These are phyloP conservation scores for Falco naumanni DNA, from an alignment of 2,797 vertebrate species.

Conservation along the genomic window DNA sequence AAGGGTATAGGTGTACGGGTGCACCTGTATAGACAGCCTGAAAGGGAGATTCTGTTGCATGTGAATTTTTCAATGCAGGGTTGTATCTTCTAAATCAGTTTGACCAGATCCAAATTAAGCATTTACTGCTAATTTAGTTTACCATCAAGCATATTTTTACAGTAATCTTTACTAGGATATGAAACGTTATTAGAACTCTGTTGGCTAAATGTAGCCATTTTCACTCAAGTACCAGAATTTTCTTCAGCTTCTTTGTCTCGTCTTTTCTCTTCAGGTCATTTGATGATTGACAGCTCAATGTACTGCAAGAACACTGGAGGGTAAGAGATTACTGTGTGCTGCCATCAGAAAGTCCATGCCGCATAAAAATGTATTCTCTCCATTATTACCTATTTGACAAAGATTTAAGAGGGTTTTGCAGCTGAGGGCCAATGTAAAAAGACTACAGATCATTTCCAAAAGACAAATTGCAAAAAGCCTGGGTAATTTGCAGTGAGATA, in stretches of 20 bases:
- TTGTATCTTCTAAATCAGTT: neutral
- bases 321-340: neutral
- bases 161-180: neutral
- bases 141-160: neutral
- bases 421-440: neutral
- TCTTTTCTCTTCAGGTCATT: slow-evolving; percentile 15
- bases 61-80: neutral
- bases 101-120: neutral
- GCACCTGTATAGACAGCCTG: neutral
- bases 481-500: neutral
- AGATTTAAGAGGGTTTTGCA: slow-evolving; percentile 53
- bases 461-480: neutral
- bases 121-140: neutral
- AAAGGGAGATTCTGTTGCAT: neutral
- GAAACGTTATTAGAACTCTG: neutral
- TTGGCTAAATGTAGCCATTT: neutral
- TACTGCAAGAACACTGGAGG: neutral
- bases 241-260: slow-evolving; percentile 9
- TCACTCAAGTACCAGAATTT: neutral
- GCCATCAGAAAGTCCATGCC: neutral
- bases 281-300: slow-evolving; percentile 37
- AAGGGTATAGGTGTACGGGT: neutral
- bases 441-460: neutral
- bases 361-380: slow-evolving; percentile 4
- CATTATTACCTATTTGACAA: slow-evolving; percentile 38